Evolutionary conservation across 2,888 invertebrate genomes (phyloP).

Genomic region (Acrobasis suavella): DNA sequence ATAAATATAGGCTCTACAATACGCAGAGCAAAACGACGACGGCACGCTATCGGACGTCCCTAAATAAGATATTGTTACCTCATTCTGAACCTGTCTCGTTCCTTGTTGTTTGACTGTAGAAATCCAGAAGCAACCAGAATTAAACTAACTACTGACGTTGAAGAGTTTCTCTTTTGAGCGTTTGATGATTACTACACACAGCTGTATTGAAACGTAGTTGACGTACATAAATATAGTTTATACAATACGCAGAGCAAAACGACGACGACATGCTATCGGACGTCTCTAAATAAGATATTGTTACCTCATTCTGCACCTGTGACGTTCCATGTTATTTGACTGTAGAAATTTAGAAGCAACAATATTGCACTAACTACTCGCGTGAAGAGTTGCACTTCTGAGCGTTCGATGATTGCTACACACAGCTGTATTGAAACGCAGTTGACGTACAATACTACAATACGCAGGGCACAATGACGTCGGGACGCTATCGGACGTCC

Average conservation of each 20-base stretch:
- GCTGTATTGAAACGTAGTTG: constrained; percentile 50
- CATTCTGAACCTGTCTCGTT: constrained; percentile 50
- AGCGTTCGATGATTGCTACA: background rate
- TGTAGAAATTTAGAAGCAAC: too few relatives aligned
- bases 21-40: constrained; percentile 47
- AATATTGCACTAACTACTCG: too few relatives aligned
- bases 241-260: constrained; percentile 55
- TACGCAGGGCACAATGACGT: constrained; percentile 49
- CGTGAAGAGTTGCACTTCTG: background rate
- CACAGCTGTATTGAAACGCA: constrained; percentile 48
- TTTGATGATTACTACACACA: background rate
- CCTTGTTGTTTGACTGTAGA: too few relatives aligned
- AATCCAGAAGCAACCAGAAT: too few relatives aligned
- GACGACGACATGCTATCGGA: constrained; percentile 55
- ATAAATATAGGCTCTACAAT: constrained; percentile 53
- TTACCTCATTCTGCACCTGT: too few relatives aligned
- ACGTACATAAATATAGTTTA: constrained; percentile 35
- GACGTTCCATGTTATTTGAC: too few relatives aligned
- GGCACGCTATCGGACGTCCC: constrained; percentile 57
- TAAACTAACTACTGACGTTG: too few relatives aligned
- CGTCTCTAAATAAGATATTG: constrained; percentile 60
- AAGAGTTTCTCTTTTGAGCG: background rate
- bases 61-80: constrained; percentile 58
- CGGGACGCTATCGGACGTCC: constrained; percentile 57
- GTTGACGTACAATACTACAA: constrained; percentile 50